Evolutionary conservation across 1,140 invertebrate genomes (phyloP), one percentile per base, ranked within the genome.

Genomic region (Drosophila baimaii): DNA sequence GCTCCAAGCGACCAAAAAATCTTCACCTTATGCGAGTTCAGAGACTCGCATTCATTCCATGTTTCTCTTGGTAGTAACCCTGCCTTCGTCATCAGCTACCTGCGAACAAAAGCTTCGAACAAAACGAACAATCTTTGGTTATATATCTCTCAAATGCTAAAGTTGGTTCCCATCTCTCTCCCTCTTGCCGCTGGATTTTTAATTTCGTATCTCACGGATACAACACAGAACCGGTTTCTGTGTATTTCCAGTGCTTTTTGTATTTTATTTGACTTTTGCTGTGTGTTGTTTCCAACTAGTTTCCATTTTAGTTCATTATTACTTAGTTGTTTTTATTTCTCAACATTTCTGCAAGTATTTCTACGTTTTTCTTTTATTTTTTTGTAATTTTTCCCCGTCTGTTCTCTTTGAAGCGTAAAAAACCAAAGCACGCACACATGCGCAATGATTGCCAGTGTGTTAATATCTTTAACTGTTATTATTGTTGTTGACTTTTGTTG

Each of bases 401-500:
- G 54, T 35, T 71, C 62, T 77, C 70, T 55, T 37, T 69, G 44
- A 65, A 76, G 82, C 82, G 83, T 79, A 75, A 79, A 86, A 33
- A 86, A 76, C 46, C 75, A 61, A 72, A 81, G 66, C 82, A 88
- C 82, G 82, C 79, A 86, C 82, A 86, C 82, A 86, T 86, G 82
- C 82, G 82, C 82, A 88, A 51, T 86, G 79, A 76, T 55, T 71
- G 75, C 27, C 25, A 46, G 41, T 71, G 57, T 79, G 75, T 83
- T 83, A 83, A 83, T 83, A 83, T 66, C 77, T 83, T 89, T 88
- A 86, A 89, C 84, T 71, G 83, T 88, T 88, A 83, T 88, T 76
- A 77, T 78, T 75, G 65, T 54, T 71, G 68, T 54, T 71, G 64
- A 27, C 31, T 56, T 44, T 70, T 69, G 39, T 35, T 70, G 21